Conservation (phyloP, 2,888 invertebrate species). For the Cryptus armator region DNA sequence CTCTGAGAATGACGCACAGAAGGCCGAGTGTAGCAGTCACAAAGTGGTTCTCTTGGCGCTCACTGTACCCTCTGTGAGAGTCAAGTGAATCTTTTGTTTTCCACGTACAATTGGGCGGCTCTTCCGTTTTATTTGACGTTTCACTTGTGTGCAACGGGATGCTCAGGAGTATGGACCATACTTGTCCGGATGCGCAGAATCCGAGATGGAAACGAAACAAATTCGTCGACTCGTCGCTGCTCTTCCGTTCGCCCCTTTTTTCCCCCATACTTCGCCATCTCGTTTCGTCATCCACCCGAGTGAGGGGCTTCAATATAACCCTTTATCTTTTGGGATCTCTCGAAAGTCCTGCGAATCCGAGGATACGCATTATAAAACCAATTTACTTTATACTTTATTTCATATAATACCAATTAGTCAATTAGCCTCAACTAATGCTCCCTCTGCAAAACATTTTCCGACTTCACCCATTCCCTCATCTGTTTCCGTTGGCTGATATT, state of each 20-base stretch:
- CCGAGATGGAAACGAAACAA: conserved; percentile 48
- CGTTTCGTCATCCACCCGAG: background rate
- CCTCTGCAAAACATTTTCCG: background rate
- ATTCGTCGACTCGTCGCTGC: conserved; percentile 49
- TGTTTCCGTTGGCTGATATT: background rate
- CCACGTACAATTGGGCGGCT: conserved; percentile 63
- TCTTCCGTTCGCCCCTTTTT: conserved; percentile 22
- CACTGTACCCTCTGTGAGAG: conserved; percentile 50
- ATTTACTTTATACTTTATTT: conserved; percentile 19
- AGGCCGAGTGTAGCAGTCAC: conserved; percentile 11
- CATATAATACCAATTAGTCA: conserved; percentile 52
- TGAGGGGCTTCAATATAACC: background rate
- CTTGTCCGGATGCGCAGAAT: conserved; percentile 46
- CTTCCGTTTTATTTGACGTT: conserved; percentile 59
- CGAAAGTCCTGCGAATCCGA: conserved; percentile 20
- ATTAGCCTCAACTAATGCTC: conserved; percentile 39
- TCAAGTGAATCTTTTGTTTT: conserved; percentile 69
- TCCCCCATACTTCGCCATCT: background rate
- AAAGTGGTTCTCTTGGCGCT: conserved; percentile 49
- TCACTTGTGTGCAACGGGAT: conserved; percentile 27
- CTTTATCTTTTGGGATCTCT: conserved; percentile 11
- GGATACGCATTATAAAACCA: conserved; percentile 25
- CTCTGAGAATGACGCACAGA: conserved; percentile 28
- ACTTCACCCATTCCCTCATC: background rate
- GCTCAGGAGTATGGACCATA: conserved; percentile 45